phyloP scores from a whole-genome alignment of 2,797 vertebrate genomes.

The Ciconia nigra region DNA sequence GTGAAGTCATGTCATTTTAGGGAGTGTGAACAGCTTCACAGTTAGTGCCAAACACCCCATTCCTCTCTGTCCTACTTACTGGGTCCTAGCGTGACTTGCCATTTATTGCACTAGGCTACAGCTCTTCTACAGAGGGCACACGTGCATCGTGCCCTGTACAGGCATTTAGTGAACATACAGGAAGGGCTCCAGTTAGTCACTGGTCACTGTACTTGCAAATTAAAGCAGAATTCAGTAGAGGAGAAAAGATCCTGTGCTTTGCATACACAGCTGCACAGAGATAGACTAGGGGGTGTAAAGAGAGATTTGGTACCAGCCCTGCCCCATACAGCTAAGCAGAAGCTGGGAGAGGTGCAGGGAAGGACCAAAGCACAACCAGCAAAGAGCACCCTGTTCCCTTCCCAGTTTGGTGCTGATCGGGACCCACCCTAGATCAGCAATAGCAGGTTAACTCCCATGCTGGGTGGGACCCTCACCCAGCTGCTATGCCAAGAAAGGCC shows the following conservation, averaged over 20 bases:
- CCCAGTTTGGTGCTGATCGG: neutral
- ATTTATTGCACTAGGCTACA: neutral
- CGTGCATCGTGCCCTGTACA: accelerated
- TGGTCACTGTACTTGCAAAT: neutral
- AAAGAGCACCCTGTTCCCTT: neutral
- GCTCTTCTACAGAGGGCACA: neutral
- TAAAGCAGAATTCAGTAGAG: neutral
- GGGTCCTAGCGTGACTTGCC: neutral
- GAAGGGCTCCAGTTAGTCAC: neutral
- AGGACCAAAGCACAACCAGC: neutral
- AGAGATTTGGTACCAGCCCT: neutral
- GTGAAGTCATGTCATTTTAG: neutral
- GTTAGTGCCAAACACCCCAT: neutral
- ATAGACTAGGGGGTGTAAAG: accelerated
- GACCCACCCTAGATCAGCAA: no score
- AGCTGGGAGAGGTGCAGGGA: neutral
- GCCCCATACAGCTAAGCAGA: accelerated
- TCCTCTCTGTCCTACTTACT: neutral
- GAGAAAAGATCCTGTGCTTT: neutral
- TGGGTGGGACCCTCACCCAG: neutral
- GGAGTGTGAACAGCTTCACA: neutral
- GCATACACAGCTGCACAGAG: no score
- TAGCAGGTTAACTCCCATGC: accelerated
- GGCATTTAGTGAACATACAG: neutral
- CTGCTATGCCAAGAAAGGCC: neutral